A percentile compares a stretch with the other conserved stretches of the same genome.
Conservation (phyloP, 2,888 invertebrate species). For the Metacarcinus magister region DNA sequence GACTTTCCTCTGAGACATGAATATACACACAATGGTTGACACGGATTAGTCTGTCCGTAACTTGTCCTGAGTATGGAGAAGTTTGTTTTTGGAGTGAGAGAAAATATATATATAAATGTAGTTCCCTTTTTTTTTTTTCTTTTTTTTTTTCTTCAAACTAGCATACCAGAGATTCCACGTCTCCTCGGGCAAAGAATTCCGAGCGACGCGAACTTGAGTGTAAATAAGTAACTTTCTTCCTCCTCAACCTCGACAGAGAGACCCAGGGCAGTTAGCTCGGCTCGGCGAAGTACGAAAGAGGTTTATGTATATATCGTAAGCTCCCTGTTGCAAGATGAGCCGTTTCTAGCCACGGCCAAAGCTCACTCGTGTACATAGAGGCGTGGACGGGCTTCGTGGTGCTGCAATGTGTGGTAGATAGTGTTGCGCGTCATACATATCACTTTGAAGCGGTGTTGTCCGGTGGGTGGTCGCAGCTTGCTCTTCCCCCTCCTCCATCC, state of each 20-base stretch:
- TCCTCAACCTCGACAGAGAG: neutral
- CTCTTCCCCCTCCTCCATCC: neutral
- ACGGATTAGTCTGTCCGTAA: constrained; percentile 11
- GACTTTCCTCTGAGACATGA: neutral
- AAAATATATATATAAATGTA: neutral
- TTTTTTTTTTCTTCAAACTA: neutral
- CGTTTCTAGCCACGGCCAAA: neutral
- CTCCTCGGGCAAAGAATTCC: neutral
- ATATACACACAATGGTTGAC: neutral
- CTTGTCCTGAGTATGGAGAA: neutral
- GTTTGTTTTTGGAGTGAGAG: neutral
- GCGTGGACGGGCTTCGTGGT: neutral
- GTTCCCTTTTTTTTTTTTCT: too few relatives aligned
- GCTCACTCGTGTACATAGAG: neutral
- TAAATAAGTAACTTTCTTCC: constrained; percentile 7
- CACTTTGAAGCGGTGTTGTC: neutral
- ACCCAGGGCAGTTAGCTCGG: neutral
- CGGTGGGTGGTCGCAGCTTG: neutral
- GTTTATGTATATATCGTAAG: neutral
- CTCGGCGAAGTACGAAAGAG: neutral
- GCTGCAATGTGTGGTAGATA: neutral
- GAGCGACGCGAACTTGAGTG: neutral
- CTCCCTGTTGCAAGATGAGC: neutral
- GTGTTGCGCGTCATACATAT: neutral
- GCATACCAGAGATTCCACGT: neutral